Base-by-base conservation (phyloP, 2,797 vertebrate species). In the Anguilla pacifica region DNA sequence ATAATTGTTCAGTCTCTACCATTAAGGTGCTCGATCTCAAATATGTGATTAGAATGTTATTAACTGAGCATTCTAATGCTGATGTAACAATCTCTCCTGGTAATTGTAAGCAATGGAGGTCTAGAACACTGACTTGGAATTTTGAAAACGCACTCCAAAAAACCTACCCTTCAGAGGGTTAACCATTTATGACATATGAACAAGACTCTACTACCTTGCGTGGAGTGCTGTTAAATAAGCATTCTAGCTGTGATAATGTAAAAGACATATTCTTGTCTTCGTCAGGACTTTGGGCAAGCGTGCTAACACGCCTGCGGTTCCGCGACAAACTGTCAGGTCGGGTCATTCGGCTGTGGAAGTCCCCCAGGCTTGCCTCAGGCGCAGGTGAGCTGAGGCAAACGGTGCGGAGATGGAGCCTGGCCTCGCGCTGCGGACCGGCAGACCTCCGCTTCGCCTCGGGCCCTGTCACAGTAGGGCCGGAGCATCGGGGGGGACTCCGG, bases 401-500 rank as follows among this genome's bases (percentile, higher is more conserved):
- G 2, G 9, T 15, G n/a, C 1, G 17, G 57, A 55, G 9, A 0
- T 19, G 28, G 81, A 10, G 35, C 19, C 43, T 19, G 74, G 35
- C 46, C 35, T 43, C 11, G 35, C 10, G 72, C 3, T 51, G 49
- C 2, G 19, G 17, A 7, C 3, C 86, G 46, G 31, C 57, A 64
- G 11, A 35, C 11, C 6, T 39, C 13, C n/a, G 28, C 35, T 0
- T 53, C 39, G 81, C 70, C 64, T 49, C 1, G 74, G 67, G 31
- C 25, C 59, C 53, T 51, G 67, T 22, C 43, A 92, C 92, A 94
- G 90, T 86, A 91, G 93, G 92, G 92, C 94, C 93, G 90, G 86
- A 91, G 88, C 89, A 91, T 83, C 85, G 91, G 93, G 93, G 90
- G 90, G 91, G 94, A 91, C 91, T 94, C 87, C 89, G 93, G 95